These are phyloP conservation scores for Sialis fuliginosa DNA, from an alignment of 2,888 invertebrate species.

Conservation along the genomic window DNA sequence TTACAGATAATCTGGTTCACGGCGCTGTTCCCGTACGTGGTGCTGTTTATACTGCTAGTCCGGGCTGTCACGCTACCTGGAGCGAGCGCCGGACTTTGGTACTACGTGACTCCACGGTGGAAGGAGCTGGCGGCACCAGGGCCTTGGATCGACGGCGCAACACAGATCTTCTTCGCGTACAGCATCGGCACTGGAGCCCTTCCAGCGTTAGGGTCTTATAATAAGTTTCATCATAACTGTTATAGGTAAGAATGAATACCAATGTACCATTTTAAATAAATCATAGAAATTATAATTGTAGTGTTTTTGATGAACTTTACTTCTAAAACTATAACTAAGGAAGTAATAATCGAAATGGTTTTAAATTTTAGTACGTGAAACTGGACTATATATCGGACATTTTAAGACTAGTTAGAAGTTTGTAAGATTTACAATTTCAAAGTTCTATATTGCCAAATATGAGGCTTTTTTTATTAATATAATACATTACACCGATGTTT, in stretches of 20 bases:
- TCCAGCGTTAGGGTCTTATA: constrained; percentile 70
- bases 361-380: no score
- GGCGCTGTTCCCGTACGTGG: constrained; percentile 58
- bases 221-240: constrained; percentile 68
- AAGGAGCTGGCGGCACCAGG: constrained; percentile 52
- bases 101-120: constrained; percentile 66
- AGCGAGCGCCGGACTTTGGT: constrained; percentile 56
- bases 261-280: no score
- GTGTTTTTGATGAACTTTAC: no score
- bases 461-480: no score
- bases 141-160: constrained; percentile 70
- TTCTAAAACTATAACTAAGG: no score
- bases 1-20: constrained; percentile 55
- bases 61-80: constrained; percentile 66
- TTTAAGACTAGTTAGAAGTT: no score
- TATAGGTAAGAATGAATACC: constrained; percentile 37
- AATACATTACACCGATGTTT: no score
- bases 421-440: no score
- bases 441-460: no score
- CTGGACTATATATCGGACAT: no score
- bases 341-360: no score
- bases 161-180: constrained; percentile 75
- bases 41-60: constrained; percentile 55
- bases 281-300: no score
- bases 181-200: constrained; percentile 78